phyloP scores from a whole-genome alignment of 1,140 invertebrate species.

The Calosoma granatense region DNA sequence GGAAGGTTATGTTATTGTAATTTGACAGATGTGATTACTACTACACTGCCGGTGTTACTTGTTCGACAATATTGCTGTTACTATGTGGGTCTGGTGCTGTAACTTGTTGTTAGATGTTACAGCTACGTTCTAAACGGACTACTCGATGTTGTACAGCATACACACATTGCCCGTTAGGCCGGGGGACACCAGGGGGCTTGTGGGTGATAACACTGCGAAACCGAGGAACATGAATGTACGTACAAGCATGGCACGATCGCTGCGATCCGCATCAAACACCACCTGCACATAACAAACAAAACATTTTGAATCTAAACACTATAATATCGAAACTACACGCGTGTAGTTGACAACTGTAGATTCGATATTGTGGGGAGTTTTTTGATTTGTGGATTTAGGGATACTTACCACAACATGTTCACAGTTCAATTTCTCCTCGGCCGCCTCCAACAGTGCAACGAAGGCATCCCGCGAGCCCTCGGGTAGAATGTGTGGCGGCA shows the following conservation, averaged over 20 bases:
- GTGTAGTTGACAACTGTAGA: no score
- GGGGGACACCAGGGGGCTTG: conserved; percentile 60
- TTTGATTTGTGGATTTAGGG: no score
- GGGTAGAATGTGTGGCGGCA: conserved; percentile 71
- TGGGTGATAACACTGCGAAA: conserved; percentile 75
- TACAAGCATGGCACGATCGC: conserved; percentile 74
- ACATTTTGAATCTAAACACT: no score
- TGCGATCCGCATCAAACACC: conserved; percentile 43
- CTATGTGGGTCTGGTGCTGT: no score
- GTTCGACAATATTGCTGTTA: no score
- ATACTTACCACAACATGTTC: conserved; percentile 56
- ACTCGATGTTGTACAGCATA: conserved; percentile 72
- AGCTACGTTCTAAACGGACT: conserved; percentile 30
- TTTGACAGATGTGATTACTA: no score
- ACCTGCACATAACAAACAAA: no score
- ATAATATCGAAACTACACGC: no score
- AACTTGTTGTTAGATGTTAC: not conserved
- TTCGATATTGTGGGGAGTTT: no score
- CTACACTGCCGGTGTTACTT: no score
- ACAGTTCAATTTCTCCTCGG: conserved; percentile 84
- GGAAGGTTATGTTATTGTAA: no score
- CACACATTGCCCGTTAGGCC: conserved; percentile 56
- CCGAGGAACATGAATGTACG: conserved; percentile 96
- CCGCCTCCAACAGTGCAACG: conserved; percentile 86
- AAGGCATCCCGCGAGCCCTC: conserved; percentile 90